Evolutionary conservation across 2,113 vertebrate species (phyloP), one percentile per base, ranked within the genome.

Genomic region (Apodemus sylvaticus): DNA sequence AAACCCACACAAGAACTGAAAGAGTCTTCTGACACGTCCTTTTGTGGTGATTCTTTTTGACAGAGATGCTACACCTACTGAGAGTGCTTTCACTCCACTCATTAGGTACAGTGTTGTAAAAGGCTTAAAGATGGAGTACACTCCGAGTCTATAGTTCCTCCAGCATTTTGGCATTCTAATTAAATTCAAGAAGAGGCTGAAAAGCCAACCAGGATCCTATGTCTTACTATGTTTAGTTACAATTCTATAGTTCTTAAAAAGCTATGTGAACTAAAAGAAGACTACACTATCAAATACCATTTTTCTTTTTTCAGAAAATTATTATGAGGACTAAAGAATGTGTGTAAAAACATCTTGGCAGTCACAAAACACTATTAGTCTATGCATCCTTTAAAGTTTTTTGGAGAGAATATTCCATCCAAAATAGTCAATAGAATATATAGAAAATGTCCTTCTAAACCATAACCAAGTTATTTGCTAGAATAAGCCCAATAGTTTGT

Each of bases 391-490:
- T 91, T 88, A 86, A 42, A 86, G 39, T 4, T 76, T 20, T 53
- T 83, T 70, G 62, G 34, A 89, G 34, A 26, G 7, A 70, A 87
- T 92, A 60, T 64, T 76, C 8, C 19, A 90, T 26, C n/a, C 1
- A 34, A 76, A 53, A 20, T 31, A 86, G 51, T 55, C 2, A 58
- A 82, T 89, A 79, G 24, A 34, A 34, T 55, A 89, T 51, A 86
- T 10, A 83, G 5, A 83, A 89, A 92, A n/a, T 14, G 9, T 89
- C 58, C 36, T 94, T 93, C 31, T 81, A 90, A 95, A 79, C 13
- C 31, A 31, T 45, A 60, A 55, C 29, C 86, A 93, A 93, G 70
- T 91, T 90, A 86, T 87, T 94, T 93, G 36, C 19, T 92, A 20
- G 36, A 93, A 85, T n/a, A 53, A 89, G 51, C 66, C 17, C 12